Base-by-base conservation (phyloP, 1,140 invertebrate genomes). In the Sinonovacula constricta region DNA sequence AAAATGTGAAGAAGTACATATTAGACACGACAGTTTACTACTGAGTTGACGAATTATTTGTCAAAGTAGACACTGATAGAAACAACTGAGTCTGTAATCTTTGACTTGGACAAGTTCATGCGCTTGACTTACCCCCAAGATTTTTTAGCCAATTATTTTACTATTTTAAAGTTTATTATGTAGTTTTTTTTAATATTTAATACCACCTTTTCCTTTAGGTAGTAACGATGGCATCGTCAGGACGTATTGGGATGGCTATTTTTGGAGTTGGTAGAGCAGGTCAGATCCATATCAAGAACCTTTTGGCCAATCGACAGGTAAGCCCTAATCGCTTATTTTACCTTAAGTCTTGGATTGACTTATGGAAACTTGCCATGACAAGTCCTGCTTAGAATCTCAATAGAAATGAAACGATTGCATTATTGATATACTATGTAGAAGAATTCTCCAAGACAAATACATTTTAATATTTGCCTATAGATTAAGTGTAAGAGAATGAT, bases 261-360 rank as follows among this genome's bases (percentile, higher is more conserved):
- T 54, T 69, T 56, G 67, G 67, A 1, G 24, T 69, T 28, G 67
- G 67, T 18, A n/a, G 67, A 36, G 57, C 57, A 15, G 67, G 67
- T n/a, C 31, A 69, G 34, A 57, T 69, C 22, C 67, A 69, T 57
- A 15, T 69, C 26, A 63, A 30, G n/a, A 39, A 33, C 10, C 4
- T 66, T 7, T 39, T 33, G 18, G 3, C n/a, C 62, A 66, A 66
- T 12, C 34, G 15, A 7, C 0, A 15, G 1, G 5, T 66, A 4
- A 22, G 15, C 1, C 34, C n/a, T 7, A 0, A 18, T n/a, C 28
- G 34, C 28, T 24, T 36, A 39, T 18, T 66, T 10, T n/a, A 66
- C 18, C n/a, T 5, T 39, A 66, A 36, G 12, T 18, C 22, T 34
- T 24, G 22, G 10, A 4, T 0, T 66, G 34, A 24, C 34, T 22